Percentiles rank a stretch among this genome's conserved stretches.
These are phyloP conservation scores for Monochamus saltuarius DNA, from an alignment of 1,140 invertebrate species.

Conservation along the genomic window DNA sequence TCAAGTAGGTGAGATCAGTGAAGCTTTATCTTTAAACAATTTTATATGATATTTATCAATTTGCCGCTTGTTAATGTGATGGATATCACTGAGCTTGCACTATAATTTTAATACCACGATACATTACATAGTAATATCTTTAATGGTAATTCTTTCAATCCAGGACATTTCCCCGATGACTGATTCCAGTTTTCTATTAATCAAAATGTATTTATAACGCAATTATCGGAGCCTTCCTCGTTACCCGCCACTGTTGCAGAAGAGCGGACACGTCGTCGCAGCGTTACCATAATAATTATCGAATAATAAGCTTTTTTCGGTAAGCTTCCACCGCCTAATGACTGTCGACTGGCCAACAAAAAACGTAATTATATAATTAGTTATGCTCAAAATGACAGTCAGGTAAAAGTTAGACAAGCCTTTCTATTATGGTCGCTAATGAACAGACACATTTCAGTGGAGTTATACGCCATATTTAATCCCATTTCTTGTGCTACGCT, in stretches of 20 bases:
- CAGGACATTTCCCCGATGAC: not conserved
- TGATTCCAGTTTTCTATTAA: constrained; percentile 1
- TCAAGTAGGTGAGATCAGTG: too few relatives aligned
- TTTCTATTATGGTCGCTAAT: constrained; percentile 38
- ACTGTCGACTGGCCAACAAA: constrained; percentile 38
- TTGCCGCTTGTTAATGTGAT: too few relatives aligned
- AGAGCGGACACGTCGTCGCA: constrained; percentile 30
- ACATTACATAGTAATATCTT: too few relatives aligned
- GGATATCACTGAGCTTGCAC: too few relatives aligned
- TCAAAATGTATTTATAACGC: not conserved
- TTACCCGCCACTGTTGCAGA: not conserved
- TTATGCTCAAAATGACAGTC: constrained; percentile 48
- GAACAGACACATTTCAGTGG: constrained; percentile 35
- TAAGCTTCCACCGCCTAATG: constrained; percentile 31
- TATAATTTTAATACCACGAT: too few relatives aligned
- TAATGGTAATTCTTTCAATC: too few relatives aligned
- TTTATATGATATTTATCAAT: too few relatives aligned
- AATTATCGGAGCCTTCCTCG: not conserved
- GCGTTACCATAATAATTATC: constrained; percentile 41
- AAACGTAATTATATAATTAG: constrained; percentile 51
- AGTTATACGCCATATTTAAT: not conserved
- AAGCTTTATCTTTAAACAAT: too few relatives aligned
- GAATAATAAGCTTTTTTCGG: constrained; percentile 35
- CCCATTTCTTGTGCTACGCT: too few relatives aligned
- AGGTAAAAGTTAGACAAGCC: constrained; percentile 44